Evolutionary conservation across 2,888 invertebrate species (phyloP).

Genomic region (Drosophila prolongata): DNA sequence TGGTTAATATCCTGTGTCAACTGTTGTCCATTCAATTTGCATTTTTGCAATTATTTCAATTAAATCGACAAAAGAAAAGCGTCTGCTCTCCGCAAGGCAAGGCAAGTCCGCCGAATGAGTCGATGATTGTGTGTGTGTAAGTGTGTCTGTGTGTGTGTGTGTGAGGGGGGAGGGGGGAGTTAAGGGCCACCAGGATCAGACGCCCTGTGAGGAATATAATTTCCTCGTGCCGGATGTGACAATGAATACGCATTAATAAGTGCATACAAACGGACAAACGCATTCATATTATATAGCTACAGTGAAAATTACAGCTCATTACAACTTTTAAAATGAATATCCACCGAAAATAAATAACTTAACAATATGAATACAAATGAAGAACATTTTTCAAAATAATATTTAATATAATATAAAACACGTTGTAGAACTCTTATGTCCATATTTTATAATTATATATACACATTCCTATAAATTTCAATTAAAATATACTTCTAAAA

Average conservation of each 20-base stretch:
- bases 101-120: constrained; percentile 33
- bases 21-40: constrained; percentile 74
- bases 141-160: too few relatives aligned
- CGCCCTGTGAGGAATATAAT: constrained; percentile 66
- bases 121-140: constrained; percentile 1
- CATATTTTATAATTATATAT: too few relatives aligned
- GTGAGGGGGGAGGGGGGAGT: neutral
- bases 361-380: too few relatives aligned
- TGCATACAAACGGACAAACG: constrained; percentile 45
- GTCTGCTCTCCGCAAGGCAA: constrained; percentile 37
- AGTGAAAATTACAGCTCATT: neutral
- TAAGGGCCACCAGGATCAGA: neutral
- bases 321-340: too few relatives aligned
- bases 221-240: constrained; percentile 79
- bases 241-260: constrained; percentile 81
- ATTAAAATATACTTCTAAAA: too few relatives aligned
- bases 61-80: constrained; percentile 71
- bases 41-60: constrained; percentile 79
- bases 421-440: too few relatives aligned
- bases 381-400: too few relatives aligned
- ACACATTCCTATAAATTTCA: too few relatives aligned
- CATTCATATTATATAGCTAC: constrained; percentile 19
- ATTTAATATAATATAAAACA: too few relatives aligned
- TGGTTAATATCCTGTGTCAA: constrained; percentile 76
- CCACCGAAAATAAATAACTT: too few relatives aligned